phyloP scores from a whole-genome alignment of 2,888 invertebrate genomes.

The Andrena haemorrhoa region DNA sequence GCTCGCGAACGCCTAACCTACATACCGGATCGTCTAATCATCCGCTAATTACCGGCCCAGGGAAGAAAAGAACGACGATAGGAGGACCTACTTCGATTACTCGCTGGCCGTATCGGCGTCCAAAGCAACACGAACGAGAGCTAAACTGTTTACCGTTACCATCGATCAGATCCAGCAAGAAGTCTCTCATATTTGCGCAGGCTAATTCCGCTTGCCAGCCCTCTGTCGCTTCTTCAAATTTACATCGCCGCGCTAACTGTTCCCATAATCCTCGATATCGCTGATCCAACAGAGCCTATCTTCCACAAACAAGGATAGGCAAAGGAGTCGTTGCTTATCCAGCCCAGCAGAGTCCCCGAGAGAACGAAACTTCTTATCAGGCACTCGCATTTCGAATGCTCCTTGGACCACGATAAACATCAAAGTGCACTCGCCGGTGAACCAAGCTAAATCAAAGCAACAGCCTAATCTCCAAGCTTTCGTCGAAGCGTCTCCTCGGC shows the following conservation, averaged over 20 bases:
- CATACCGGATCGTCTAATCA: conserved; percentile 66
- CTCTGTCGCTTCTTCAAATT: neutral
- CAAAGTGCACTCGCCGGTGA: conserved; percentile 15
- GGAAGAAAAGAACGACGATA: conserved; percentile 48
- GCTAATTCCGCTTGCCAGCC: neutral
- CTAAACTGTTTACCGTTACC: neutral
- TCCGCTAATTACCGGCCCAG: conserved; percentile 60
- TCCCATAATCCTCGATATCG: conserved; percentile 1
- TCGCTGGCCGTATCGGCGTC: conserved; percentile 18
- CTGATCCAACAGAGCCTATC: conserved; percentile 24
- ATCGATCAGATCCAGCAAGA: neutral
- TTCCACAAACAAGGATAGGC: conserved; percentile 15
- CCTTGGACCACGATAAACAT: conserved; percentile 18
- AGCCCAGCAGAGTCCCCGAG: neutral
- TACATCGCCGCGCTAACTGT: neutral
- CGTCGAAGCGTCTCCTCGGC: neutral
- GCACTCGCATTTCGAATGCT: conserved; percentile 13
- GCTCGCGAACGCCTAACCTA: conserved; percentile 58
- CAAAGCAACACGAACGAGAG: conserved; percentile 2
- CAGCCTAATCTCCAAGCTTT: neutral
- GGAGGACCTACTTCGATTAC: conserved; percentile 58
- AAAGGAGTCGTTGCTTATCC: conserved; percentile 15
- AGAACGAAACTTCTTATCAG: conserved; percentile 41
- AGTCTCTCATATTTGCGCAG: neutral
- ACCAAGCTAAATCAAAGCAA: neutral